Conservation (phyloP, 1,140 invertebrate genomes). For the Danaus plexippus region DNA sequence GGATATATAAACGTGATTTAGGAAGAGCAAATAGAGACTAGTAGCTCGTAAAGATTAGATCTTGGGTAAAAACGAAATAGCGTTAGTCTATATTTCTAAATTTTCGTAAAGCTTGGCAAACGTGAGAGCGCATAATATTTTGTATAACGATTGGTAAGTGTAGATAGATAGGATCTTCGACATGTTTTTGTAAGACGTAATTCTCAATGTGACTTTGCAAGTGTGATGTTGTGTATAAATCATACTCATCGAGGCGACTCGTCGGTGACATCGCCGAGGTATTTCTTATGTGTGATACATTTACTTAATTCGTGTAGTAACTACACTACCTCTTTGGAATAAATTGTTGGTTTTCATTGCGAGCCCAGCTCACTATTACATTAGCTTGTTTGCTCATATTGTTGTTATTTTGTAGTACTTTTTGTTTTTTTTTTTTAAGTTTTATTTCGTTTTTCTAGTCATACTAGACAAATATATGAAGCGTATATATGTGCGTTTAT, state of each 20-base stretch:
- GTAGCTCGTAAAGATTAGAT: conserved; percentile 43
- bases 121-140: conserved; percentile 60
- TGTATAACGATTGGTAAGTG: conserved; percentile 63
- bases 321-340: conserved; percentile 64
- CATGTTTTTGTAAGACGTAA: conserved; percentile 64
- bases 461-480: conserved; percentile 44
- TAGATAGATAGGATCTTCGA: conserved; percentile 50
- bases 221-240: conserved; percentile 66
- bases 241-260: conserved; percentile 20
- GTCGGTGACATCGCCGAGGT: conserved; percentile 19
- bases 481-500: conserved; percentile 24
- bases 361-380: conserved; percentile 56
- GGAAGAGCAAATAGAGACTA: conserved; percentile 42
- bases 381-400: conserved; percentile 58
- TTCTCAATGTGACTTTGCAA: conserved; percentile 62
- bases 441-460: conserved; percentile 42
- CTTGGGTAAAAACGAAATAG: conserved; percentile 28
- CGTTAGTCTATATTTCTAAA: conserved; percentile 32
- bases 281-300: conserved; percentile 44
- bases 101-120: conserved; percentile 45
- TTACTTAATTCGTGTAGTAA: conserved; percentile 59
- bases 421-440: conserved; percentile 26
- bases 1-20: conserved; percentile 42
- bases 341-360: conserved; percentile 40
- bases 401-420: conserved; percentile 43